Conservation (phyloP, 2,113 vertebrate species). For the Strigops habroptila region DNA sequence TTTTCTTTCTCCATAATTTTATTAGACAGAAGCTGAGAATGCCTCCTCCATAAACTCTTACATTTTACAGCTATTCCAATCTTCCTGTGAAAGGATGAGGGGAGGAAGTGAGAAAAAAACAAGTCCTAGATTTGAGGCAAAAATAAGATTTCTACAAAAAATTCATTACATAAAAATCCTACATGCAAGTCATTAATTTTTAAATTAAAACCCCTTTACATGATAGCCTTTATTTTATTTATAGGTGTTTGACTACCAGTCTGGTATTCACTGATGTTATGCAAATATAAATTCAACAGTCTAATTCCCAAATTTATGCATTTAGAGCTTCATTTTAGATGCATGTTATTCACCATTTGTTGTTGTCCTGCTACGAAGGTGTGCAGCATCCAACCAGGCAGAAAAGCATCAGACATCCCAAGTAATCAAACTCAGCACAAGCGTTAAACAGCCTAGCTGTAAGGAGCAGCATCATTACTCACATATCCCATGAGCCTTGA, state of each 20-base stretch:
- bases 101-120: constrained; percentile 37
- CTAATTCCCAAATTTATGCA: not conserved
- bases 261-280: not conserved
- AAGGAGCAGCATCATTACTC: not conserved
- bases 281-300: not conserved
- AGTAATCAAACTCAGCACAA: not conserved
- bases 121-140: constrained; percentile 38
- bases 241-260: not conserved
- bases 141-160: constrained; percentile 19
- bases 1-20: constrained; percentile 15
- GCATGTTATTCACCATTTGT: not conserved
- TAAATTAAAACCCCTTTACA: not conserved
- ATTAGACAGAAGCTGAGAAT: constrained; percentile 20
- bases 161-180: constrained; percentile 13
- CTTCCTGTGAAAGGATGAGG: not conserved
- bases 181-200: not conserved
- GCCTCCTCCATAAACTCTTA: not conserved
- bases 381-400: not conserved
- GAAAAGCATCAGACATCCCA: not conserved
- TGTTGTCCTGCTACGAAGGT: not conserved
- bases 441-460: not conserved
- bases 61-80: constrained; percentile 2
- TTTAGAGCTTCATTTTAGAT: not conserved
- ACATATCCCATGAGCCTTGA: not conserved
- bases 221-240: not conserved